A percentile compares a stretch with the other conserved stretches of the same genome.
Conservation (phyloP, 23 tunicate genomes). For the Corella eumyota region DNA sequence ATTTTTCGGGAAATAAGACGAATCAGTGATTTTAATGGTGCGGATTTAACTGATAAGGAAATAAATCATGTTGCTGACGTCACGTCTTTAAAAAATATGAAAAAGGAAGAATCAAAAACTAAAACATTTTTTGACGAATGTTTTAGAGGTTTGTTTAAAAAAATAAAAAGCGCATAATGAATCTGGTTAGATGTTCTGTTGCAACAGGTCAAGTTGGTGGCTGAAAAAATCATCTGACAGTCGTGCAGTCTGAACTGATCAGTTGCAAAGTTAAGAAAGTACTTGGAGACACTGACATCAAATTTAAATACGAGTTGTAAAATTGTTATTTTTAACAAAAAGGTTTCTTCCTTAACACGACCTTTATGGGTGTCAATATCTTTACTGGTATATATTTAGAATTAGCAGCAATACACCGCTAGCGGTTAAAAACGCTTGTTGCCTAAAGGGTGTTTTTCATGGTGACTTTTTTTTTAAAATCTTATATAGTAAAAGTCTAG, state of each 20-base stretch:
- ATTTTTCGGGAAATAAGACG: not conserved
- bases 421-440: too few species aligned
- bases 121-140: too few species aligned
- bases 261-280: slow-evolving; percentile 1
- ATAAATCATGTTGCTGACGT: slow-evolving; percentile 1
- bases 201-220: slow-evolving; percentile 16
- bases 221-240: slow-evolving; percentile 9
- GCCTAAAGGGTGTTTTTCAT: too few species aligned
- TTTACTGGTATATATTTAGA: too few species aligned
- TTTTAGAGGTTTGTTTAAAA: not conserved
- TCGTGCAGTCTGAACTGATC: slow-evolving; percentile 6
- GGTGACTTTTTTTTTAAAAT: too few species aligned
- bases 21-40: not conserved
- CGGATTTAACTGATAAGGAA: not conserved
- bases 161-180: too few species aligned
- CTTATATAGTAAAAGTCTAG: too few species aligned
- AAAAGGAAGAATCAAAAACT: not conserved
- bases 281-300: slow-evolving; percentile 10
- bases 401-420: too few species aligned
- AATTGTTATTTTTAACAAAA: too few species aligned
- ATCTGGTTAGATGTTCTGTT: too few species aligned
- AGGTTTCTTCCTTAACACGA: too few species aligned
- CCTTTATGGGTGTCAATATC: too few species aligned
- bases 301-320: slow-evolving; percentile 9
- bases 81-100: not conserved